phyloP scores from a whole-genome alignment of 2,113 vertebrate species.

The Chinchilla lanigera region DNA sequence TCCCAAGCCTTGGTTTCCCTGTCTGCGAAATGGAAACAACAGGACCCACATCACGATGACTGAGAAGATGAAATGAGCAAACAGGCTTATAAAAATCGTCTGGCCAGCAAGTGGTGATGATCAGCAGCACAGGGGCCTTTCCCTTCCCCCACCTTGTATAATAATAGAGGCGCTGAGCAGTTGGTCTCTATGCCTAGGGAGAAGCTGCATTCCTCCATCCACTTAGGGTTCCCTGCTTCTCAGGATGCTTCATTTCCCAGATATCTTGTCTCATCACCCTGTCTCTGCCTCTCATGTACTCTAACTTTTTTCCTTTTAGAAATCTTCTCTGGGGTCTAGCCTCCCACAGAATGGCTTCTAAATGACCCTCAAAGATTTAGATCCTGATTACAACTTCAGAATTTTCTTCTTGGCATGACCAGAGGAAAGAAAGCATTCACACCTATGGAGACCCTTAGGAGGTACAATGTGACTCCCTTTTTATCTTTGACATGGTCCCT shows the following conservation, averaged over 20 bases:
- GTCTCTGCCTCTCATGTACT: neutral
- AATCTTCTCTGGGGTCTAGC: conserved; percentile 1
- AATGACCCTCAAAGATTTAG: neutral
- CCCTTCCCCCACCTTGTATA: neutral
- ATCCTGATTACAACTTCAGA: neutral
- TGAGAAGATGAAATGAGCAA: neutral
- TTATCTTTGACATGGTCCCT: neutral
- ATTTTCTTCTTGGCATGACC: neutral
- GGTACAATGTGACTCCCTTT: neutral
- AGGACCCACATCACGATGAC: neutral
- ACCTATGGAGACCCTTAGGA: neutral
- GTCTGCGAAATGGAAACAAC: neutral
- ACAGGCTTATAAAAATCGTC: neutral
- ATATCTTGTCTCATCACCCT: neutral
- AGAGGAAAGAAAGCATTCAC: neutral
- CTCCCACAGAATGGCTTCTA: neutral
- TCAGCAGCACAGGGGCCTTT: rapidly evolving
- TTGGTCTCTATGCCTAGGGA: rapidly evolving
- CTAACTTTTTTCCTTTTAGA: neutral
- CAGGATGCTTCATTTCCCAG: neutral
- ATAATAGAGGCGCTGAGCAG: rapidly evolving
- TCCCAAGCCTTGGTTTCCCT: neutral
- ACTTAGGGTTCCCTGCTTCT: neutral
- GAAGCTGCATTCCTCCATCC: neutral
- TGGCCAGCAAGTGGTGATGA: rapidly evolving